These are phyloP conservation scores for Pavo muticus DNA, from an alignment of 2,113 vertebrate genomes.

Conservation along the genomic window DNA sequence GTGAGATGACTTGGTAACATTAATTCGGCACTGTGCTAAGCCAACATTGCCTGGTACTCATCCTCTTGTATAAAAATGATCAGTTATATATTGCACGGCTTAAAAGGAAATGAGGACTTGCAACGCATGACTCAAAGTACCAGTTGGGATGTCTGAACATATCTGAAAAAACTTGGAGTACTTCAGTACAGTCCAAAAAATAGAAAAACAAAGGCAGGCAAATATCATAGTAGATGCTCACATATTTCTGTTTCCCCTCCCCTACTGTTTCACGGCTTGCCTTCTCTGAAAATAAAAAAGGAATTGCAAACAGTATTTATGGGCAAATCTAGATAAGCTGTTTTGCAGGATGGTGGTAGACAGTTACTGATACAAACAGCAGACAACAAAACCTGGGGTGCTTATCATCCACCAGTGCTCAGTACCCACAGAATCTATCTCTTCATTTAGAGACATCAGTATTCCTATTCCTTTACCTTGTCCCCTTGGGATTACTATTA, in stretches of 20 bases:
- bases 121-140: constrained; percentile 18
- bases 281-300: neutral
- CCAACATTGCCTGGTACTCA: neutral
- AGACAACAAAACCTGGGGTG: neutral
- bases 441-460: neutral
- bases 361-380: neutral
- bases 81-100: no score
- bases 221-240: neutral
- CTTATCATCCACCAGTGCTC: neutral
- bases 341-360: neutral
- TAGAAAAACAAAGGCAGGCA: neutral
- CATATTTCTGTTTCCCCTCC: no score
- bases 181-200: neutral
- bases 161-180: neutral
- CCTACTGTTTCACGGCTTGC: neutral
- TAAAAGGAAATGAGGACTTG: neutral
- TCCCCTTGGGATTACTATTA: neutral
- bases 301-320: neutral
- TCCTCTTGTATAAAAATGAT: neutral
- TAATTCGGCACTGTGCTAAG: neutral
- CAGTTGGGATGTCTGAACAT: neutral
- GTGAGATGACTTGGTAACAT: neutral
- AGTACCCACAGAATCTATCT: neutral
- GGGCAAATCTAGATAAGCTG: neutral
- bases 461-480: neutral